phyloP scores from a whole-genome alignment of 92 coral and sea anemone species.

The Porites rus region DNA sequence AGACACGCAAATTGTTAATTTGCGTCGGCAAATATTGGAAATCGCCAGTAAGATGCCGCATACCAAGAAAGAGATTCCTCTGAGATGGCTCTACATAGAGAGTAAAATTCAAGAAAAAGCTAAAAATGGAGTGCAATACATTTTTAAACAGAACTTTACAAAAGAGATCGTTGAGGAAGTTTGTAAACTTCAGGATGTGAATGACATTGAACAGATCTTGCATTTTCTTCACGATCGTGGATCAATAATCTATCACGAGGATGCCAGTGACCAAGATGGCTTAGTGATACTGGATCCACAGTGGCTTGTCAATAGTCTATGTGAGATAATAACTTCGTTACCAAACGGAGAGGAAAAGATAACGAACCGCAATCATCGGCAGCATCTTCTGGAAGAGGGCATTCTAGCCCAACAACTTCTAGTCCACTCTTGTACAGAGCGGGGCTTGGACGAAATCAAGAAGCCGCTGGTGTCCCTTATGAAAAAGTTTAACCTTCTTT shows the following conservation, averaged over 20 bases:
- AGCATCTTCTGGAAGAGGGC: constrained; percentile 1
- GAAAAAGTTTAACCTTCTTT: constrained; percentile 23
- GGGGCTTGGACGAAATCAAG: neutral
- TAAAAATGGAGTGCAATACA: neutral
- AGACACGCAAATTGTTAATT: neutral
- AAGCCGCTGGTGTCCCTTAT: constrained; percentile 9
- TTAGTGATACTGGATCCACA: constrained; percentile 33
- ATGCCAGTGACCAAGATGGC: neutral
- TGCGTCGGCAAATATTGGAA: constrained; percentile 5
- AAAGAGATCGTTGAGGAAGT: neutral
- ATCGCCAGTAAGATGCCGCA: constrained; percentile 14
- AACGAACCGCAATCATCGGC: neutral
- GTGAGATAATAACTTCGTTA: constrained; percentile 1
- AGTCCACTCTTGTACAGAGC: neutral
- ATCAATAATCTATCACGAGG: constrained; percentile 10
- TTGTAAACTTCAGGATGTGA: neutral
- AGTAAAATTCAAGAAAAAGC: neutral
- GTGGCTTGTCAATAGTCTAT: neutral
- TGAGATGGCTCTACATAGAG: constrained; percentile 38
- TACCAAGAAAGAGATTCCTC: constrained; percentile 18
- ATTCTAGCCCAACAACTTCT: constrained; percentile 6
- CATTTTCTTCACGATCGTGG: constrained; percentile 37
- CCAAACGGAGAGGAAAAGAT: neutral
- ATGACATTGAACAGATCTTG: constrained; percentile 22
- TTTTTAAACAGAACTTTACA: neutral